These are phyloP conservation scores for Odontothrips loti DNA, from an alignment of 2,888 invertebrate species.

Conservation along the genomic window DNA sequence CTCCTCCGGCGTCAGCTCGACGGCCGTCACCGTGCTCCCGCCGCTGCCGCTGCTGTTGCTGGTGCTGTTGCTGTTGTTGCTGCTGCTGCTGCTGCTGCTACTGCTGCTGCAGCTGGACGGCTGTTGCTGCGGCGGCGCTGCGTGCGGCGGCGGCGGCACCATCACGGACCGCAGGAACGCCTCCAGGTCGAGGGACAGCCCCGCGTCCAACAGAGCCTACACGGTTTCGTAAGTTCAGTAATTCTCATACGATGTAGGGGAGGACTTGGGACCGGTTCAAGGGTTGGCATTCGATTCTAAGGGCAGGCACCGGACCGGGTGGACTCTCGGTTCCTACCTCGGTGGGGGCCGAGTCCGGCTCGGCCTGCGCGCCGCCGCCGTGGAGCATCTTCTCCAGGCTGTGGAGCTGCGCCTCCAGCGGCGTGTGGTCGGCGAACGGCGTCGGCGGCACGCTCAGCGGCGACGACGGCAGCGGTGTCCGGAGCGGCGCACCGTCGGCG, in stretches of 20 bases:
- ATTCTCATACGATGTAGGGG: too few species aligned
- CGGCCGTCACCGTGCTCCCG: conserved; percentile 52
- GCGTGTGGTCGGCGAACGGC: conserved; percentile 65
- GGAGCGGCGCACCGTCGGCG: neutral
- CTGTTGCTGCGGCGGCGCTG: neutral
- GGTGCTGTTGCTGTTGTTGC: neutral
- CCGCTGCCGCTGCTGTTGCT: neutral
- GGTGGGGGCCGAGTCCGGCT: conserved; percentile 1
- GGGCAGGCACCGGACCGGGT: too few species aligned
- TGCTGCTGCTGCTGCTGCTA: neutral
- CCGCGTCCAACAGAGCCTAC: neutral
- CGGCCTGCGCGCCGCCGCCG: neutral
- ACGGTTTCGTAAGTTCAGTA: neutral
- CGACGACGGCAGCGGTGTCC: conserved; percentile 58
- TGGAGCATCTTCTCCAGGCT: conserved; percentile 28
- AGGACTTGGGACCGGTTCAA: too few species aligned
- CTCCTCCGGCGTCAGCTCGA: conserved; percentile 75
- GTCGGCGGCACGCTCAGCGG: conserved; percentile 69
- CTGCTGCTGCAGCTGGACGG: neutral
- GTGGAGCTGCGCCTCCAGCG: conserved; percentile 34
- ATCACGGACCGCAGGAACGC: conserved; percentile 77
- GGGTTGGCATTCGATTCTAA: too few species aligned
- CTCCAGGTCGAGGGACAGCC: conserved; percentile 59
- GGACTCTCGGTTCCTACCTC: neutral
- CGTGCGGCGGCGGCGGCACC: conserved; percentile 74